A percentile compares a stretch with the other conserved stretches of the same genome.
Evolutionary conservation across 1,140 invertebrate genomes (phyloP).

Genomic region (Ridgeia piscesae): DNA sequence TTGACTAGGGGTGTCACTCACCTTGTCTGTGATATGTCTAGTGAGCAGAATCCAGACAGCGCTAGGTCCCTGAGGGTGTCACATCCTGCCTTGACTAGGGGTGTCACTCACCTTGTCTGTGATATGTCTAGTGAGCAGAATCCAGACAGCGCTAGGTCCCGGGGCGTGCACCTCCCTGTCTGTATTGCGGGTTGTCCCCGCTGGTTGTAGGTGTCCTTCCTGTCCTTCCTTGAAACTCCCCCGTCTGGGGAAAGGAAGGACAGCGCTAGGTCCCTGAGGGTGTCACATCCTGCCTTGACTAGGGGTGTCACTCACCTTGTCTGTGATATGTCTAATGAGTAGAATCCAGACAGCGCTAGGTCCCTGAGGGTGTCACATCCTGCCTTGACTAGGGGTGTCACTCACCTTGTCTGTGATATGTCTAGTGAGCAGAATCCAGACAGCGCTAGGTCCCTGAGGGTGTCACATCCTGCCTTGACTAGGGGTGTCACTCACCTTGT

Average conservation of each 20-base stretch:
- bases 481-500: too few relatives aligned
- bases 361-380: background rate
- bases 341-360: too few relatives aligned
- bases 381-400: background rate
- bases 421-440: slow-evolving; percentile 91
- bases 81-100: background rate
- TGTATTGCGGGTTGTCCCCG: slow-evolving; percentile 91
- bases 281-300: too few relatives aligned
- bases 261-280: too few relatives aligned
- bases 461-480: slow-evolving; percentile 81
- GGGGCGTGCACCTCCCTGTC: slow-evolving; percentile 70
- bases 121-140: slow-evolving; percentile 90
- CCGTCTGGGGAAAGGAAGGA: slow-evolving; percentile 62
- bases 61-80: too few relatives aligned
- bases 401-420: slow-evolving; percentile 86
- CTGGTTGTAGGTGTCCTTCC: slow-evolving; percentile 91
- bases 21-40: too few relatives aligned
- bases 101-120: slow-evolving; percentile 71
- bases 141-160: slow-evolving; percentile 81
- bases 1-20: too few relatives aligned
- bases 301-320: too few relatives aligned
- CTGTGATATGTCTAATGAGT: too few relatives aligned
- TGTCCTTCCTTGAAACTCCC: slow-evolving; percentile 89
- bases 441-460: slow-evolving; percentile 66
- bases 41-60: too few relatives aligned